Base-by-base conservation (phyloP, 1,140 invertebrate species). In the Teleopsis dalmanni region DNA sequence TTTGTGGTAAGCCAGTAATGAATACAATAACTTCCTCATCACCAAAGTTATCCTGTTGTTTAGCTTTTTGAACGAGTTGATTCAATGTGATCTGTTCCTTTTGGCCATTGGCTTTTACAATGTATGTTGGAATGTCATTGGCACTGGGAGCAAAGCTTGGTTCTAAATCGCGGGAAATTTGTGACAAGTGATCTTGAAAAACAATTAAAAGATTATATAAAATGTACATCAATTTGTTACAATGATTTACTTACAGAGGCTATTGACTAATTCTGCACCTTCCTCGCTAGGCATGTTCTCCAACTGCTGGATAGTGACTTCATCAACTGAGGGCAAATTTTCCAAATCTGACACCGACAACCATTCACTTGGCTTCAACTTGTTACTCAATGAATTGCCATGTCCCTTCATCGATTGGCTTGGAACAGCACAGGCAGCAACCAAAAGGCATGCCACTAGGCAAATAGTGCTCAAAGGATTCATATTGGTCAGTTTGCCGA, bases 21-120 rank as follows among this genome's bases (percentile, higher is more conserved):
- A 67, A 56, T 48, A 67, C 57, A 44, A 64, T 67, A 3, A 67
- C 64, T 55, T 67, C 64, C 44, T 67, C 57, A 47, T 64, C 45
- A 16, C 56, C 64, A 29, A 67, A 67, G 13, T 54, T 45, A n/a
- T 40, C 26, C 47, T 56, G 50, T 25, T 55, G 36, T 34, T 52
- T 47, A 13, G 52, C 59, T 36, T 52, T 59, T 29, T 55, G 38
- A 14, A 67, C 61, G 23, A 58, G 58, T 53, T 66, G 58, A 57
- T 54, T 66, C 55, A 67, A 48, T 38, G 61, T 62, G 26, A 57
- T 54, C 23, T 58, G 53, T 16, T 62, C 37, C 36, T 57, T 54
- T 8, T 64, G 52, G 21, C 64, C 62, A 25, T 66, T 64, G 42
- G 54, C 42, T 48, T 60, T 64, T 37, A 67, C 33, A 33, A 66